Base-by-base conservation (phyloP, 1,140 invertebrate species). In the Anastrepha obliqua region DNA sequence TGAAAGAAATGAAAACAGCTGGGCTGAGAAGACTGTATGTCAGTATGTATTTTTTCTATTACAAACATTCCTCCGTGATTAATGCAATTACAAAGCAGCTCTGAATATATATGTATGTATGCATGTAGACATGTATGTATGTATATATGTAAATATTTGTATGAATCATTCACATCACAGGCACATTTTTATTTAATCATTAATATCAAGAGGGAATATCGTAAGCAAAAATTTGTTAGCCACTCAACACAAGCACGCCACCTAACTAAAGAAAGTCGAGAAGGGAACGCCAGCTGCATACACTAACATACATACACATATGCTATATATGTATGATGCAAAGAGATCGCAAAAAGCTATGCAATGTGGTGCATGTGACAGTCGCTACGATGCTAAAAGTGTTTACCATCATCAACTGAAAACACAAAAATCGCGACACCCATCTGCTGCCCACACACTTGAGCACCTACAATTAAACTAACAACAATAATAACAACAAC, bases 321-420 rank as follows among this genome's bases (percentile, higher is more conserved):
- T 62, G 11, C 0, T 55, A 55, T 55, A 8, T 62, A 62, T 11
- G 60, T 62, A 17, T 62, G 60, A 17, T 13, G 29, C 67, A 42
- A 42, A 15, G 42, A 74, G 44, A 44, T 74, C 13, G 13, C 67
- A 47, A 74, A 42, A 47, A 44, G 64, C 20, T 13, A 44, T 39
- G 67, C 67, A 74, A 74, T 47, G 67, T 44, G 42, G 39, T 74
- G 67, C 67, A 74, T 74, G 67, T 74, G 67, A 74, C 67, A 74
- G 67, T 47, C 67, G 67, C 67, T 15, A 74, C 67, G 42, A 74
- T 39, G 67, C 67, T 44, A 47, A 74, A 74, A 74, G 17, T 74
- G 67, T 74, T 74, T 74, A 74, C 67, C 67, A 74, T 65, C 64
- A 65, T 13, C 67, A 74, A 47, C 67, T 42, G 39, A 74, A 74